Conservation (phyloP, 1,140 invertebrate species). For the Drosophila subpulchrella region DNA sequence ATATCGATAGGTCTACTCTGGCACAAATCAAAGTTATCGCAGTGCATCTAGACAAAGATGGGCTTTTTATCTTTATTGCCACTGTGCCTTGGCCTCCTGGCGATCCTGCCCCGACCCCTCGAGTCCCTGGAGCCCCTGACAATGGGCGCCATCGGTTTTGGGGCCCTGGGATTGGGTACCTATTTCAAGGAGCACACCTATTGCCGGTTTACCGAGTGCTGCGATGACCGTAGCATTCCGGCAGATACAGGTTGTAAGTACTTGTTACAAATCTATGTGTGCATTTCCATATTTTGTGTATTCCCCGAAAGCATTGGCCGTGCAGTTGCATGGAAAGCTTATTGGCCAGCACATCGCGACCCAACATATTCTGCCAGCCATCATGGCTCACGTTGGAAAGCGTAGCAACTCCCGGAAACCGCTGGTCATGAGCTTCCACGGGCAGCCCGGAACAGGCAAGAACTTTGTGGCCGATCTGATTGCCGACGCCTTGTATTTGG, state of each 20-base stretch:
- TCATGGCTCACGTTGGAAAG: constrained; percentile 85
- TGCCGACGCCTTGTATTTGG: constrained; percentile 89
- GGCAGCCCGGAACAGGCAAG: constrained; percentile 93
- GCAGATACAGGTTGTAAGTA: constrained; percentile 61
- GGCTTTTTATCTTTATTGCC: neutral
- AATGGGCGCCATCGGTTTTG: constrained; percentile 24
- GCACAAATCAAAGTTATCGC: neutral
- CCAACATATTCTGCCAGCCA: constrained; percentile 83
- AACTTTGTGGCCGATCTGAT: constrained; percentile 94
- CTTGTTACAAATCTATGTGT: neutral
- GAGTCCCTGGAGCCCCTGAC: constrained; percentile 44
- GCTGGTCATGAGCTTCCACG: constrained; percentile 91
- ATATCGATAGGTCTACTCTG: no score
- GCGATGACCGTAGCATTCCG: constrained; percentile 83
- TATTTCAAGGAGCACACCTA: constrained; percentile 56
- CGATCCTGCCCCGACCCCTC: neutral
- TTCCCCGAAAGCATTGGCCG: constrained; percentile 75
- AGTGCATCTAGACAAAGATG: neutral
- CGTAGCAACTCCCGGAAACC: constrained; percentile 87
- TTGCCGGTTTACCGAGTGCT: constrained; percentile 85
- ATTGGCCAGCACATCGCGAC: constrained; percentile 88
- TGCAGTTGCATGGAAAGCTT: constrained; percentile 77
- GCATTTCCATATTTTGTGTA: no score
- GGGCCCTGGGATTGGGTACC: neutral
- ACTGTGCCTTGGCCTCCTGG: constrained; percentile 1